A percentile compares a stretch with the other conserved stretches of the same genome.
phyloP scores from a whole-genome alignment of 2,113 vertebrate genomes.

The Fulica atra region DNA sequence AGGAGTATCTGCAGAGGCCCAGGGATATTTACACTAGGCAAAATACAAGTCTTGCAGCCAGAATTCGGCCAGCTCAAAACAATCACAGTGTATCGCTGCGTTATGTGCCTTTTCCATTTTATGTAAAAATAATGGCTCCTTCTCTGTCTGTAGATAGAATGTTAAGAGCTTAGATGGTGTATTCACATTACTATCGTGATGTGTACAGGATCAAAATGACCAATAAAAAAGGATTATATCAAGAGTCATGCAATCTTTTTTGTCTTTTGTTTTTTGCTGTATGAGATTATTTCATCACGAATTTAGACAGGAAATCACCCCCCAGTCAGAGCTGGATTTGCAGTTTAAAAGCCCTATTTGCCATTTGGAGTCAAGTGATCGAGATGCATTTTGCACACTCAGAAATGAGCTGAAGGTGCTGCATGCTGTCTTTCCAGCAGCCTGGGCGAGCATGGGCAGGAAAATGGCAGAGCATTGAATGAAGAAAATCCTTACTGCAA shows the following conservation, averaged over 20 bases:
- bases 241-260: background rate
- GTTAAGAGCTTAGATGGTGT: background rate
- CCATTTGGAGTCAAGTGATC: background rate
- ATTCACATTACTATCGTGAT: background rate
- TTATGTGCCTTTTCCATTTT: background rate
- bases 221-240: background rate
- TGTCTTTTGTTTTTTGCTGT: background rate
- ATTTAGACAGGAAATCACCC: background rate
- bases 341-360: background rate
- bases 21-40: background rate
- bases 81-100: background rate
- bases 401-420: background rate
- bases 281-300: background rate
- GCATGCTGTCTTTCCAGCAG: background rate
- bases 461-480: background rate
- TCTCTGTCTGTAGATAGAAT: background rate
- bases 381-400: background rate
- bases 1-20: background rate
- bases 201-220: background rate
- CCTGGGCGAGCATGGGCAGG: accelerated
- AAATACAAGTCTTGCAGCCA: background rate
- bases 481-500: no score
- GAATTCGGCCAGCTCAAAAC: background rate
- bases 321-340: background rate
- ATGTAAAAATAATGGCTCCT: background rate